A percentile compares a stretch with the other conserved stretches of the same genome.
These are phyloP conservation scores for Temnothorax nylanderi DNA, from an alignment of 1,140 invertebrate genomes.

Conservation along the genomic window DNA sequence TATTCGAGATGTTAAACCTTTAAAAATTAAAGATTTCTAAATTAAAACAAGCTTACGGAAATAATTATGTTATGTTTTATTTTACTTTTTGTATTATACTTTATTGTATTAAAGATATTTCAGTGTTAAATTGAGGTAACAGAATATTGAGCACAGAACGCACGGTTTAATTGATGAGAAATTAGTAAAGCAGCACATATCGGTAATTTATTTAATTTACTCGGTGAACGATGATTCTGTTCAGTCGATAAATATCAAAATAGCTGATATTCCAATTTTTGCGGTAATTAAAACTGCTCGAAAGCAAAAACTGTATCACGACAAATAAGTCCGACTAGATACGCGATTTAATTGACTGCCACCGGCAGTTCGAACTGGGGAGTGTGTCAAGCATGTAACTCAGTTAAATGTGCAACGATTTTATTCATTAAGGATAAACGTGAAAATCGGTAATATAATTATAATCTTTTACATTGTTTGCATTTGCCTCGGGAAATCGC, in stretches of 20 bases:
- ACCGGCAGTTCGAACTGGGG: background rate
- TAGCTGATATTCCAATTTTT: conserved; percentile 12
- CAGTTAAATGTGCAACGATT: background rate
- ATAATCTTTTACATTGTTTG: background rate
- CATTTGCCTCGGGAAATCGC: background rate
- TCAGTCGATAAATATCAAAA: background rate
- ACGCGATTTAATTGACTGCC: background rate
- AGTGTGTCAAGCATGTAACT: background rate
- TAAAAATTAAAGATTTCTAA: background rate
- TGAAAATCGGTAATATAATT: background rate
- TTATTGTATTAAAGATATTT: background rate
- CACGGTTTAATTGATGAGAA: background rate
- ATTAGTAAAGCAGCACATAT: background rate
- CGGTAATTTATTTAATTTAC: conserved; percentile 18
- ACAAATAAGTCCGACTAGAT: background rate
- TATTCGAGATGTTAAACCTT: background rate
- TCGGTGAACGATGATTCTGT: background rate
- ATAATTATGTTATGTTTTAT: background rate
- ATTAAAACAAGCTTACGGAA: background rate
- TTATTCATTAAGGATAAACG: background rate
- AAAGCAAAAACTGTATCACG: background rate
- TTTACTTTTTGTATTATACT: background rate
- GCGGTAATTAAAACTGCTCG: background rate
- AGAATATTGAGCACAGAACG: background rate
- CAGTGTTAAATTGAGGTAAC: background rate